These are phyloP conservation scores for Thereva unica DNA, from an alignment of 2,888 invertebrate genomes.

Conservation along the genomic window DNA sequence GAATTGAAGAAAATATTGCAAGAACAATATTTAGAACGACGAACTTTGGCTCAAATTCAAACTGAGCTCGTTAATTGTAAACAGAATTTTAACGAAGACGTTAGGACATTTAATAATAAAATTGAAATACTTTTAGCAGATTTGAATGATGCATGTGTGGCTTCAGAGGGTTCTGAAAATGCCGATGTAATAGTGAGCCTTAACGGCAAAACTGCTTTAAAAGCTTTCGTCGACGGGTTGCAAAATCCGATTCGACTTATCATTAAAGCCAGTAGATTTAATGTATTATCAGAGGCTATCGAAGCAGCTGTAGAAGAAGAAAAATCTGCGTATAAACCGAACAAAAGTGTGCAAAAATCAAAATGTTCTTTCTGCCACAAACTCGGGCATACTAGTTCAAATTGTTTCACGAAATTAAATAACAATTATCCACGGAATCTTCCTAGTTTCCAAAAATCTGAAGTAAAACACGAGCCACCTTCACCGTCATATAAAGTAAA, in stretches of 20 bases:
- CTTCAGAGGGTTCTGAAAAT: constrained; percentile 2
- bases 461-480: not conserved
- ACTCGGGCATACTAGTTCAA: not conserved
- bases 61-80: not conserved
- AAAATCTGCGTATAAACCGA: not conserved
- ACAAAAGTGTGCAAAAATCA: not conserved
- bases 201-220: constrained; percentile 18
- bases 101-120: not conserved
- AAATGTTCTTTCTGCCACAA: not conserved
- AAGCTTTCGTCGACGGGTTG: constrained; percentile 23
- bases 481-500: not conserved
- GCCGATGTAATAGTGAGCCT: constrained; percentile 7
- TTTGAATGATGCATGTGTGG: constrained; percentile 13
- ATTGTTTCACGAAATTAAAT: not conserved
- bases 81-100: not conserved
- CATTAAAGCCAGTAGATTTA: constrained; percentile 26
- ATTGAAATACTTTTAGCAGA: constrained; percentile 10
- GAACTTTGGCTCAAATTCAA: not conserved
- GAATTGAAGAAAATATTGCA: not conserved
- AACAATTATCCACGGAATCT: too few relatives aligned
- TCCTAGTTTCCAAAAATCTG: not conserved
- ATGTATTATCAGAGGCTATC: constrained; percentile 14
- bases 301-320: constrained; percentile 29
- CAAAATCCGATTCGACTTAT: constrained; percentile 10
- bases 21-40: not conserved